Evolutionary conservation across 1,140 invertebrate genomes (phyloP), one percentile per base, ranked within the genome.

Genomic region (Oedothorax gibbosus): DNA sequence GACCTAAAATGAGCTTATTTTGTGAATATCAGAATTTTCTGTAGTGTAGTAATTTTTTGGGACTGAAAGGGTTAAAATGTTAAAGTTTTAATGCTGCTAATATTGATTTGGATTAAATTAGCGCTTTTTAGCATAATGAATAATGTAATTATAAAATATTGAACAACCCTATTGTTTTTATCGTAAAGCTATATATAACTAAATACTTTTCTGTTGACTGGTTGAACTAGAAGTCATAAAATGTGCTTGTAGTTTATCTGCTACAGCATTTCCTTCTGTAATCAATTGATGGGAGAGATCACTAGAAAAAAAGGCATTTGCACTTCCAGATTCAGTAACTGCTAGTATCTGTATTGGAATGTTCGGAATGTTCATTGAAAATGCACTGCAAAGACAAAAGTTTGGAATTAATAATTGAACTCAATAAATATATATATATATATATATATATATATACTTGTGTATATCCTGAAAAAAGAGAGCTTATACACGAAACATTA

Each of bases 321-420:
- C 94, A 72, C 88, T 88, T 51, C 95, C 95, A 84, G 93, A 95
- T 88, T 98, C 97, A 21, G 96, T 96, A 60, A 98, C 95, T 68
- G 97, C 96, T 89, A 98, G 93, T 90, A 98, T 96, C 93, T 98
- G 96, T 87, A 98, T 97, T 8, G 97, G 97, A 87, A 98, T 92
- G 91, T 97, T 96, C 86, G 96, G 95, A 90, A 98, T 97, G 90
- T 97, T 97, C 91, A 95, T 95, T 10, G 96, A 96, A 91, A 98
- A 98, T 87, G 97, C 96, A 91, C 96, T 97, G 88, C 12, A 91
- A 35, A 91, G 76, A 86, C 87, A 81, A 88, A 86, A 65, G n/a
- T 7, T n/a, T 20, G 4, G 21, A 65, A 15, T 20, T 15, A 65
- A 65, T 14, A 7, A 15, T 65, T 65, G n/a, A 20, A 65, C 62